Evolutionary conservation across 2,113 vertebrate genomes (phyloP).

Genomic region (Rhegmatorhina hoffmannsi): DNA sequence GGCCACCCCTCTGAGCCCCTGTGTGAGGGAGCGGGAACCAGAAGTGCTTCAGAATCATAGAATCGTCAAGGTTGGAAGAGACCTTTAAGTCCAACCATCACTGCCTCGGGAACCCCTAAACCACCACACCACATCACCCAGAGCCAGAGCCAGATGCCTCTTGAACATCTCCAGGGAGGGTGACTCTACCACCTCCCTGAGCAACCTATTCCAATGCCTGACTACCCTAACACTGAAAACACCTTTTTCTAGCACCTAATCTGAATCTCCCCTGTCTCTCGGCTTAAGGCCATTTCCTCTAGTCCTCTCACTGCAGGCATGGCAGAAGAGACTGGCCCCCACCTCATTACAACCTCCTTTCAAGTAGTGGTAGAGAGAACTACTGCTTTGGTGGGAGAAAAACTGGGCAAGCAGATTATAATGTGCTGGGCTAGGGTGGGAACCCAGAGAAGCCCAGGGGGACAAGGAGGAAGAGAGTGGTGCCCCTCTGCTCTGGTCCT

Average conservation of each 20-base stretch:
- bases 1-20: too few species aligned
- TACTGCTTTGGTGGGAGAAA: background rate
- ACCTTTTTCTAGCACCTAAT: background rate
- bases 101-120: background rate
- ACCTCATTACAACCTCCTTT: background rate
- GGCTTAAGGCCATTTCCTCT: background rate
- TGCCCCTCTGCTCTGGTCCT: rapidly evolving
- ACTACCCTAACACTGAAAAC: background rate
- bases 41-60: background rate
- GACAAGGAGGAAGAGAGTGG: rapidly evolving
- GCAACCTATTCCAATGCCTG: background rate
- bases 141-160: background rate
- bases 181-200: background rate
- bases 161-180: background rate
- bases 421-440: rapidly evolving
- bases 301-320: background rate
- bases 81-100: background rate
- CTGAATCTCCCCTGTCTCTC: background rate
- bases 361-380: background rate
- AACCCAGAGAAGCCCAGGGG: background rate
- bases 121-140: background rate
- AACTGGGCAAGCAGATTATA: rapidly evolving
- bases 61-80: background rate
- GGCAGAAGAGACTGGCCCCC: background rate
- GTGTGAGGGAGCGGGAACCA: background rate